These are phyloP conservation scores for Melanargia galathea DNA, from an alignment of 2,888 invertebrate genomes.

Conservation along the genomic window DNA sequence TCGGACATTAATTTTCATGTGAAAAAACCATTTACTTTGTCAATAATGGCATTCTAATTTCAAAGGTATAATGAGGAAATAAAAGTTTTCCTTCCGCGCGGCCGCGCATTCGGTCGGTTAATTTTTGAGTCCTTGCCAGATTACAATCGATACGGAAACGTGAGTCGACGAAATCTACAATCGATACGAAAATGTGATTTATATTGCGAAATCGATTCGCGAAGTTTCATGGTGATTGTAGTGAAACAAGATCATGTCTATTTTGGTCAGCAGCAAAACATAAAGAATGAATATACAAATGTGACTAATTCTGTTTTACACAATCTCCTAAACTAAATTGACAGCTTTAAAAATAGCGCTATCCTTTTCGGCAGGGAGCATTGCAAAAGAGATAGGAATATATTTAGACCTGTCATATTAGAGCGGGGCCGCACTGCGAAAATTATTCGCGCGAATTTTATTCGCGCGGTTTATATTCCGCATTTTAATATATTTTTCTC, in stretches of 20 bases:
- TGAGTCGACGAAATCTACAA: constrained; percentile 34
- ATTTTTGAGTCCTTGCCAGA: constrained; percentile 37
- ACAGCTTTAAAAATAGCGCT: too few relatives aligned
- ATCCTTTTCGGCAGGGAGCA: too few relatives aligned
- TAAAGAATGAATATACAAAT: neutral
- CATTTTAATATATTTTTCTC: too few relatives aligned
- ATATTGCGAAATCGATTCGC: constrained; percentile 26
- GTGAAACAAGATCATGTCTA: constrained; percentile 5
- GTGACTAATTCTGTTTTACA: too few relatives aligned
- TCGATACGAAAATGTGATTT: constrained; percentile 28
- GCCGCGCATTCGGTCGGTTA: constrained; percentile 8
- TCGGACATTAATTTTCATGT: too few relatives aligned
- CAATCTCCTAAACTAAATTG: too few relatives aligned
- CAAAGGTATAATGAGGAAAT: constrained; percentile 30
- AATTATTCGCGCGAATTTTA: too few relatives aligned
- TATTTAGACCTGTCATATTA: too few relatives aligned
- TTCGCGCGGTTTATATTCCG: too few relatives aligned
- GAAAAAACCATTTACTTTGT: too few relatives aligned
- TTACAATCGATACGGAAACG: constrained; percentile 32
- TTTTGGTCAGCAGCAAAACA: neutral
- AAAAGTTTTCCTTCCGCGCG: constrained; percentile 25
- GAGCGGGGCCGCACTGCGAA: too few relatives aligned
- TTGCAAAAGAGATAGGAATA: too few relatives aligned
- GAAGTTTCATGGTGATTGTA: constrained; percentile 9
- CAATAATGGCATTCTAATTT: constrained; percentile 4